Evolutionary conservation across 2,888 invertebrate genomes (phyloP).

Genomic region (Macrophya alboannulata): DNA sequence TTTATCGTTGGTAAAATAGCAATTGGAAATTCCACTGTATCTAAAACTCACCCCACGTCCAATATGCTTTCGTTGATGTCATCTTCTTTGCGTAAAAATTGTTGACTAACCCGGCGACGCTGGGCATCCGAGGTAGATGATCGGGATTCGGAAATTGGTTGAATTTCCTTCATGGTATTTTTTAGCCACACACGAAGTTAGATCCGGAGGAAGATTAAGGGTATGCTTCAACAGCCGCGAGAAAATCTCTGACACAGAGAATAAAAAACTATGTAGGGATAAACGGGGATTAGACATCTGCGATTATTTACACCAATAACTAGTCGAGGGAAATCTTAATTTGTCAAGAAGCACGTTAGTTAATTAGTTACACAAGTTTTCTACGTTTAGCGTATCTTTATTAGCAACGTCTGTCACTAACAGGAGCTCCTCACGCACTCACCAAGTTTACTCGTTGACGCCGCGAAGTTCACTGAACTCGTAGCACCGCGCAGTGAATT

Average conservation of each 20-base stretch:
- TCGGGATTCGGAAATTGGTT: conserved; percentile 90
- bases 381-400: too few species aligned
- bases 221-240: conserved; percentile 95
- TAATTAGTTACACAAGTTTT: too few species aligned
- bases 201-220: conserved; percentile 98
- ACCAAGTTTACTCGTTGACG: too few species aligned
- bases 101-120: conserved; percentile 57
- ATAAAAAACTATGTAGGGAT: too few species aligned
- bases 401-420: too few species aligned
- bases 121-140: conserved; percentile 86
- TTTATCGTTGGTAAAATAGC: background rate
- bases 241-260: conserved; percentile 85
- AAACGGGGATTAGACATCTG: too few species aligned
- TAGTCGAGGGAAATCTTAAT: too few species aligned
- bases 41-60: conserved; percentile 83
- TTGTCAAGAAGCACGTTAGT: too few species aligned
- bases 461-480: too few species aligned
- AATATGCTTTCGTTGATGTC: conserved; percentile 86
- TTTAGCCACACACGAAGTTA: conserved; percentile 98
- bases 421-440: too few species aligned
- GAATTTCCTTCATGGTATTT: conserved; percentile 99
- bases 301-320: too few species aligned
- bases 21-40: background rate
- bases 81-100: conserved; percentile 96
- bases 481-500: too few species aligned